These are phyloP conservation scores for Malurus melanocephalus DNA, from an alignment of 2,113 vertebrate genomes.

Conservation along the genomic window DNA sequence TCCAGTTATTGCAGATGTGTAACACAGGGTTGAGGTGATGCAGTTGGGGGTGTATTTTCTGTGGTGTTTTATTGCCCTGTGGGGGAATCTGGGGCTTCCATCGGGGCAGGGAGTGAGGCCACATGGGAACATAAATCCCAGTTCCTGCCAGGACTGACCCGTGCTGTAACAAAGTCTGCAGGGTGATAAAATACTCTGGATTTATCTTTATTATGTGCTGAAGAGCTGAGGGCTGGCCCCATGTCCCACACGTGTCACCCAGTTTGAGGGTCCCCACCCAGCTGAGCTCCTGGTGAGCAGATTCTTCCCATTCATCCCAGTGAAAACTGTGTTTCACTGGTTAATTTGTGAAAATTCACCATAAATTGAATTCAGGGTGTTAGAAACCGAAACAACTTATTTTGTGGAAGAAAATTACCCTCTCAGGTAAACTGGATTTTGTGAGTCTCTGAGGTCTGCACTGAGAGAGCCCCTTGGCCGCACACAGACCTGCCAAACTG, in stretches of 20 bases:
- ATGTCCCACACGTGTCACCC: background rate
- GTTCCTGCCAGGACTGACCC: background rate
- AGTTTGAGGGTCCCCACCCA: too few species aligned
- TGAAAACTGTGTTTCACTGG: rapidly evolving
- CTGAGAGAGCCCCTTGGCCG: rapidly evolving
- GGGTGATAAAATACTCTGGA: background rate
- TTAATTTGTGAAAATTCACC: background rate
- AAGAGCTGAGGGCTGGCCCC: background rate
- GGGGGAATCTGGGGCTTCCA: background rate
- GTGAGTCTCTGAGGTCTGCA: too few species aligned
- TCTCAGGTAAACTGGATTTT: background rate
- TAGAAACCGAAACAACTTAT: background rate
- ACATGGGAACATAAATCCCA: background rate
- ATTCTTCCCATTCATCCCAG: background rate
- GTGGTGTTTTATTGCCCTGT: background rate
- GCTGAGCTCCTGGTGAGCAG: rapidly evolving
- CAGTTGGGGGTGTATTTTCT: background rate
- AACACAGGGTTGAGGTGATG: background rate
- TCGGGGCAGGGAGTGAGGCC: background rate
- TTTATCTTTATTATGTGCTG: background rate
- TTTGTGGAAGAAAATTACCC: rapidly evolving
- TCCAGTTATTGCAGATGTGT: background rate
- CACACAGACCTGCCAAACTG: background rate
- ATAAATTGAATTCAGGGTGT: too few species aligned
- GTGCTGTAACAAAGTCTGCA: background rate